Conservation (phyloP, 2,888 invertebrate species). For the Spodoptera picta region DNA sequence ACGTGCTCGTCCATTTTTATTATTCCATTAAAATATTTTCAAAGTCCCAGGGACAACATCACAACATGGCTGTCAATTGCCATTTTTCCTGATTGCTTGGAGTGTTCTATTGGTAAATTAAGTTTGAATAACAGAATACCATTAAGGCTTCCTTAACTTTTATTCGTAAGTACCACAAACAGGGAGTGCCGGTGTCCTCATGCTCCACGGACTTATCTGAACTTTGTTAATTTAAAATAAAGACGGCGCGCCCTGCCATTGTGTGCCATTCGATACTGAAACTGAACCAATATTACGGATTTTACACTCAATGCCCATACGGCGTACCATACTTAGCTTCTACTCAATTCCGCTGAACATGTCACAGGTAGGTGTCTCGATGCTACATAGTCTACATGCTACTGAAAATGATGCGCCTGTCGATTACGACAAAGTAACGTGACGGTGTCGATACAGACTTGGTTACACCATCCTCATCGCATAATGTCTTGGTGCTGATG, state of each 20-base stretch:
- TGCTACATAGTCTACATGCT: too few species aligned
- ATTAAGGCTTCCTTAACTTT: constrained; percentile 37
- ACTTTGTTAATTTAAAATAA: constrained; percentile 39
- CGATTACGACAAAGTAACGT: too few species aligned
- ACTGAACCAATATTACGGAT: background rate
- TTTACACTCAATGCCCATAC: too few species aligned
- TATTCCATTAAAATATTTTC: constrained; percentile 5
- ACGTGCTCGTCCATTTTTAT: background rate
- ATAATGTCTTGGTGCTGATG: too few species aligned
- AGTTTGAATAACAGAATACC: constrained; percentile 27
- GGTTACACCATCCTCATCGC: too few species aligned
- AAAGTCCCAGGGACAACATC: constrained; percentile 1
- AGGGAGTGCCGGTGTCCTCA: constrained; percentile 16
- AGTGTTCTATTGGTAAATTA: constrained; percentile 15
- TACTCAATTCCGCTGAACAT: too few species aligned
- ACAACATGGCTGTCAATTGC: constrained; percentile 3
- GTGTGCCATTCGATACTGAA: constrained; percentile 23
- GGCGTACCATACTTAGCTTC: too few species aligned
- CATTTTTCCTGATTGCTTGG: constrained; percentile 6
- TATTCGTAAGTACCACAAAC: constrained; percentile 34
- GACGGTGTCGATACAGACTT: too few species aligned
- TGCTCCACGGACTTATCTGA: constrained; percentile 32
- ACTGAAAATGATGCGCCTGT: too few species aligned
- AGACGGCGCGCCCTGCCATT: constrained; percentile 24
- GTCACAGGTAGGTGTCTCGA: too few species aligned